These are phyloP conservation scores for Thysanoteuthis rhombus DNA, from an alignment of 2,888 invertebrate species.

Conservation along the genomic window DNA sequence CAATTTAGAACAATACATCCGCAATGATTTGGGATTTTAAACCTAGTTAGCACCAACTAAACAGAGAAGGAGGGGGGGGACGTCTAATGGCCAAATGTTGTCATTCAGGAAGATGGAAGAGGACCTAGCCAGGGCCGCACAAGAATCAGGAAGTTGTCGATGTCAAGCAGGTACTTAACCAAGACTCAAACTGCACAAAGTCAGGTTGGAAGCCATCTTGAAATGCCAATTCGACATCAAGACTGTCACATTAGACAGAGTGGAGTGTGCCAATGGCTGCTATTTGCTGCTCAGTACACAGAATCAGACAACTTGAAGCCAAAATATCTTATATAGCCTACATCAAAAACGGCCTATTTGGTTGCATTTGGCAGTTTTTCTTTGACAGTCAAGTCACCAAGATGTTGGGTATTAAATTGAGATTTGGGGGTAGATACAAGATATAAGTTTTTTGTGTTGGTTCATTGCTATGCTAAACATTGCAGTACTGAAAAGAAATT, in stretches of 20 bases:
- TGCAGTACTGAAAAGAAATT: too few relatives aligned
- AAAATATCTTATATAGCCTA: background rate
- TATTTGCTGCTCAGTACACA: background rate
- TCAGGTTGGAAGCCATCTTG: background rate
- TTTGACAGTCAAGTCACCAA: background rate
- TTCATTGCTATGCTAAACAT: too few relatives aligned
- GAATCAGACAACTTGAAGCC: background rate
- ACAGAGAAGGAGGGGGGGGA: background rate
- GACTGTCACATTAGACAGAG: background rate
- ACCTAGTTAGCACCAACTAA: background rate
- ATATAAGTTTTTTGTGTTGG: too few relatives aligned
- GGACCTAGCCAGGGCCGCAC: background rate
- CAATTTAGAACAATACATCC: conserved; percentile 27
- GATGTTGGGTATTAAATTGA: too few relatives aligned
- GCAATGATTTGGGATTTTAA: conserved; percentile 19
- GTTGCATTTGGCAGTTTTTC: background rate
- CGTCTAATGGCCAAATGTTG: background rate
- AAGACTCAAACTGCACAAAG: background rate
- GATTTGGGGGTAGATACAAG: too few relatives aligned
- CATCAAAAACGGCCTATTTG: background rate
- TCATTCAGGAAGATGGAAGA: conserved; percentile 12
- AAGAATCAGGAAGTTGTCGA: conserved; percentile 27
- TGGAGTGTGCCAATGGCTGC: conserved; percentile 12
- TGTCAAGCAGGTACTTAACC: conserved; percentile 27
- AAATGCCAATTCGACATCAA: background rate